Evolutionary conservation across 35 echinoderm and acorn worm species (phyloP).

Genomic region (Ophiothrix spiculata): DNA sequence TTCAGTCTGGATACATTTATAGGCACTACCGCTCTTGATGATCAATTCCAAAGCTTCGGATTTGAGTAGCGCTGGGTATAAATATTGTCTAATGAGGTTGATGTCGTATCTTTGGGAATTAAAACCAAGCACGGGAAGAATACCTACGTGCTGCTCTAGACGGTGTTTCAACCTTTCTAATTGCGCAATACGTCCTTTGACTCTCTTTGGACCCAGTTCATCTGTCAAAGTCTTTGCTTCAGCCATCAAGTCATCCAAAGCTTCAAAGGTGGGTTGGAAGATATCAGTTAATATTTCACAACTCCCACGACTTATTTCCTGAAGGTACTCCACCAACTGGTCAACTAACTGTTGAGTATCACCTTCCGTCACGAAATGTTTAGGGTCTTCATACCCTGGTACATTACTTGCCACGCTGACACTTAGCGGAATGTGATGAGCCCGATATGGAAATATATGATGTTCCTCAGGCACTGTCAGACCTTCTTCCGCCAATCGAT

Average conservation of each 20-base stretch:
- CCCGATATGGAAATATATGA: neutral
- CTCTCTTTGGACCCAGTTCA: neutral
- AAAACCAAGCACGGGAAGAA: neutral
- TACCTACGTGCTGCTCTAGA: neutral
- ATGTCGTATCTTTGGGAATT: neutral
- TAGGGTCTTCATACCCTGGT: neutral
- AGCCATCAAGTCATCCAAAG: neutral
- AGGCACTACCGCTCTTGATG: neutral
- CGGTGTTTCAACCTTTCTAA: neutral
- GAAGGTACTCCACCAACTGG: neutral
- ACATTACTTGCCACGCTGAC: conserved; percentile 9
- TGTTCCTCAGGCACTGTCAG: neutral
- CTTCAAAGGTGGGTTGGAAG: neutral
- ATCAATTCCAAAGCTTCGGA: neutral
- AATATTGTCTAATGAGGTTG: neutral
- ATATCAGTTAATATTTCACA: neutral
- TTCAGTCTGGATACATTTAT: neutral
- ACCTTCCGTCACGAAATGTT: neutral
- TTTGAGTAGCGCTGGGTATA: neutral
- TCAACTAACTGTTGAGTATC: neutral
- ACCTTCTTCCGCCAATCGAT: conserved; percentile 23
- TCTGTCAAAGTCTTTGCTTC: neutral
- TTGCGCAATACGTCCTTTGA: neutral
- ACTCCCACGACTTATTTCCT: neutral
- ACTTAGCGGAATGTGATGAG: neutral